Evolutionary conservation across 2,797 vertebrate genomes (phyloP).

Genomic region (Rhinichthys osculus): DNA sequence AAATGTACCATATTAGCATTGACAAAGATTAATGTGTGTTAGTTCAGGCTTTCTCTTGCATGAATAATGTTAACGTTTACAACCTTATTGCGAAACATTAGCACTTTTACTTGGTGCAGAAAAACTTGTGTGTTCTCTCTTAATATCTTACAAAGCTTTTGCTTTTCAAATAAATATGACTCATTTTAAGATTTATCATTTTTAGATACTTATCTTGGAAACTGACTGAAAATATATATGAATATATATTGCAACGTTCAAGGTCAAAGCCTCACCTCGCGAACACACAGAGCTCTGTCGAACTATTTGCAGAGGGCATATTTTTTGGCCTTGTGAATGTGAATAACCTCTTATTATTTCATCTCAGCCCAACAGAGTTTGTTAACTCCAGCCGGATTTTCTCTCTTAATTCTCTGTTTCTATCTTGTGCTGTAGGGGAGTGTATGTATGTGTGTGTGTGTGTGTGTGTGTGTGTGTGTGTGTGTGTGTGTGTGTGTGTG

Average conservation of each 20-base stretch:
- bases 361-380: constrained; percentile 39
- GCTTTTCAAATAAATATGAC: not conserved
- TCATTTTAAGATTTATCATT: not conserved
- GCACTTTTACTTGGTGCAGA: not conserved
- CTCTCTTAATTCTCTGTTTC: constrained; percentile 29
- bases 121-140: not conserved
- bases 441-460: constrained; percentile 14
- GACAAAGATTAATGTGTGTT: not conserved
- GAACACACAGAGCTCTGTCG: constrained; percentile 23
- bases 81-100: not conserved
- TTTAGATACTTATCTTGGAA: not conserved
- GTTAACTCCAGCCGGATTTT: constrained; percentile 47
- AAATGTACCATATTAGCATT: not conserved
- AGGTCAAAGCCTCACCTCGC: constrained; percentile 46
- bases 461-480: no score
- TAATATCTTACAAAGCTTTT: not conserved
- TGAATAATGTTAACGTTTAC: not conserved
- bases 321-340: constrained; percentile 43
- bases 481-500: not conserved
- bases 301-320: constrained; percentile 38
- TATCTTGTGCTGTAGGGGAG: constrained; percentile 31
- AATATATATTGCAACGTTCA: not conserved
- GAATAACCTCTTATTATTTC: constrained; percentile 52
- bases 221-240: not conserved
- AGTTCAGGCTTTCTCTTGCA: not conserved